Evolutionary conservation across 2,888 invertebrate genomes (phyloP).

Genomic region (Meiosimyza platycephala): DNA sequence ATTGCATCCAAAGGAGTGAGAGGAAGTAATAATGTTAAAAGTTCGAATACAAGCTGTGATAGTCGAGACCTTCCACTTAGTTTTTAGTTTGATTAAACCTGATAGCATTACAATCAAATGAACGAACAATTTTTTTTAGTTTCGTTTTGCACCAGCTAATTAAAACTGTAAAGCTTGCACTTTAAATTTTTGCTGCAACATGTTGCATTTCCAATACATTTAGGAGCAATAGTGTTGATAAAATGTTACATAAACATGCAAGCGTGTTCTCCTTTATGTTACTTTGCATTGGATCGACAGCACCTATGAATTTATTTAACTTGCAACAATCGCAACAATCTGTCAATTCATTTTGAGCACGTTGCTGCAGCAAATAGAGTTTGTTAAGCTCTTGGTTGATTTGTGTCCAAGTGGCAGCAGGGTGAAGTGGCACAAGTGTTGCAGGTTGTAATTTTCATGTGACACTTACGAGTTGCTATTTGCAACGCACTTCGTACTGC

Average conservation of each 20-base stretch:
- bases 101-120: too few species aligned
- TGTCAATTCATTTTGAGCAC: constrained; percentile 41
- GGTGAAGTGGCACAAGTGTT: background rate
- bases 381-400: too few species aligned
- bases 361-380: constrained; percentile 1
- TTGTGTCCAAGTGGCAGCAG: background rate
- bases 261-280: background rate
- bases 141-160: background rate
- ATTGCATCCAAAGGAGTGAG: too few species aligned
- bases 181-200: background rate
- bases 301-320: constrained; percentile 4
- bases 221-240: background rate
- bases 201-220: background rate
- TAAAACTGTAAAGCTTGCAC: background rate
- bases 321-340: constrained; percentile 35
- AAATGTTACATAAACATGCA: too few species aligned
- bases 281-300: background rate
- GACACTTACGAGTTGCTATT: constrained; percentile 15
- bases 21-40: too few species aligned
- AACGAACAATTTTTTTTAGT: background rate
- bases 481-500: constrained; percentile 14
- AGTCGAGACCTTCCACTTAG: too few species aligned
- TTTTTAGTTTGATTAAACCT: too few species aligned
- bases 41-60: too few species aligned
- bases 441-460: constrained; percentile 24